Evolutionary conservation across 2,113 vertebrate genomes (phyloP), one percentile per base, ranked within the genome.

Genomic region (Arothron firmamentum): DNA sequence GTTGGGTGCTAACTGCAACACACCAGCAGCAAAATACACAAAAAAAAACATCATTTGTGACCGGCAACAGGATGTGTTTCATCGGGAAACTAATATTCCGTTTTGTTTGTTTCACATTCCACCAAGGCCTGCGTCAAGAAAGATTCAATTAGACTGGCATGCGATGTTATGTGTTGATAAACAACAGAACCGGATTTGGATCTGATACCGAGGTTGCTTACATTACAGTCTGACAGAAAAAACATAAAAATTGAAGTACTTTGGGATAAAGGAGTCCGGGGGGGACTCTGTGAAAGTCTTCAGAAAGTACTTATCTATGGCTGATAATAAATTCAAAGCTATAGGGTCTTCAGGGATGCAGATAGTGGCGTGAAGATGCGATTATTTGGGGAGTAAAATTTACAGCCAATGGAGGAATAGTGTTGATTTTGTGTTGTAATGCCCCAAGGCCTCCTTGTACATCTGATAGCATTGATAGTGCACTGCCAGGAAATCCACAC

Each of bases 261-360:
- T 67, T 60, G 64, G 66, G 59, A 77, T 46, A 41, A 18, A 19
- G 49, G 23, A 62, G 41, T 56, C 70, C 9, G 4, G 63, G 46
- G 62, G 75, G 72, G 67, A 14, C n/a, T 70, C 69, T 80, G 68
- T 70, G 48, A 70, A 68, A 56, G 21, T 57, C 62, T 71, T 72
- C 28, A 21, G 38, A 25, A 50, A 67, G 62, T 48, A 42, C 50
- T 77, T 76, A 76, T 85, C 70, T 72, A 16, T 38, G 21, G 12
- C 54, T 71, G 79, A 81, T 75, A 59, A 78, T 79, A 69, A 61
- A 85, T 81, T 77, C 75, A 80, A 83, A 82, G 78, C 62, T 71
- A 46, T 61, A 19, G 14, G 5, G 74, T 73, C 74, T 72, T 62
- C n/a, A 42, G 75, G 73, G 75, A 87, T 51, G 52, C 19, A 62